phyloP scores from a whole-genome alignment of 2,888 invertebrate species.

The Synanthedon formicaeformis region DNA sequence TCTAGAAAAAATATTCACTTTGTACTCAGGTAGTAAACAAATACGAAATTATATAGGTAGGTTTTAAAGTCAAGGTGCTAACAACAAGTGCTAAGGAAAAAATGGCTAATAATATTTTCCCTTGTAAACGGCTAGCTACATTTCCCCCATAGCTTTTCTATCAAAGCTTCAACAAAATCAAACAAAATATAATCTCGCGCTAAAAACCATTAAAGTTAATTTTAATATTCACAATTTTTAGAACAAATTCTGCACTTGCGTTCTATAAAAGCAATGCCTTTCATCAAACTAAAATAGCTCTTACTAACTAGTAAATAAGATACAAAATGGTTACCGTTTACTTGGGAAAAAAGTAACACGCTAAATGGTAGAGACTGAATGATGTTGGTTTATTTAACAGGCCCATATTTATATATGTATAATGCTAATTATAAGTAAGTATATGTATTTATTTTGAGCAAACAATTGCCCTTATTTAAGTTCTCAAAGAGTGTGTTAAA shows the following conservation, averaged over 20 bases:
- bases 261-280: too few species aligned
- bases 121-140: slow-evolving; percentile 5
- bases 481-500: not conserved
- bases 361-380: slow-evolving; percentile 46
- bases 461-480: not conserved
- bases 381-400: not conserved
- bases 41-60: not conserved
- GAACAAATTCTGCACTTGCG: too few species aligned
- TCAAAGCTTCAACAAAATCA: too few species aligned
- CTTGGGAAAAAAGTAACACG: slow-evolving; percentile 25
- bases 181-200: too few species aligned
- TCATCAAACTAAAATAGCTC: too few species aligned
- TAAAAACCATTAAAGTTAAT: too few species aligned
- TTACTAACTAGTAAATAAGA: too few species aligned
- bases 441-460: too few species aligned
- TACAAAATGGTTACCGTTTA: slow-evolving; percentile 13
- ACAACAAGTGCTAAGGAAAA: not conserved
- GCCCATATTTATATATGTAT: too few species aligned
- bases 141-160: too few species aligned
- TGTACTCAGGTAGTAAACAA: not conserved
- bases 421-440: too few species aligned
- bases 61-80: not conserved
- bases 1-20: not conserved
- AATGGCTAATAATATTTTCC: not conserved
- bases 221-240: too few species aligned